Evolutionary conservation across 1,140 invertebrate genomes (phyloP), one percentile per base, ranked within the genome.

Genomic region (Probaryconus sp.): DNA sequence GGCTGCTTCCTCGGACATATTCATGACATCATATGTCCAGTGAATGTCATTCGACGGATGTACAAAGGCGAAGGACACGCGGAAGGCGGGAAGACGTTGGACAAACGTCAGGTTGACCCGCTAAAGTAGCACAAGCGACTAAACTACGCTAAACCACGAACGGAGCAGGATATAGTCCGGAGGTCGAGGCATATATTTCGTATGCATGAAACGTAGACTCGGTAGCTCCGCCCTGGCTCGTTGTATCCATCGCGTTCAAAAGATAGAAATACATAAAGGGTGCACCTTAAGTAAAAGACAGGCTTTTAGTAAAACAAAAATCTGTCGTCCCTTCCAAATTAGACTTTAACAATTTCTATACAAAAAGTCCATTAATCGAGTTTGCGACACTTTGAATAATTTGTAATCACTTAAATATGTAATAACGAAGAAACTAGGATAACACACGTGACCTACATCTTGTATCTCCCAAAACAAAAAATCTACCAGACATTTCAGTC

Each of bases 231-330:
- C 42, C 75, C 76, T 71, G 56, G 81, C 77, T 79, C 75, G 73
- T 71, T 77, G 79, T 83, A 86, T 86, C 83, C 77, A 80, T 85
- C 84, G 84, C 83, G 79, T 71, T 43, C 63, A 56, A 56, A 9
- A 42, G 16, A 45, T 21, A 37, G 35, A 53, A 64, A 64, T 72
- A 30, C 42, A 63, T 64, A 64, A 58, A 58, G 51, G 42, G 42
- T 55, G 35, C 43, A 48, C 38, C 31, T 21, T 18, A 68, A 68
- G 45, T 45, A 43, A 16, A 55, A 45, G n/a, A n/a, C n/a, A n/a
- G n/a, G n/a, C n/a, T n/a, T n/a, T n/a, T n/a, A n/a, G n/a, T n/a
- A n/a, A n/a, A n/a, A n/a, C n/a, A n/a, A n/a, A n/a, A n/a, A n/a
- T n/a, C n/a, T n/a, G n/a, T n/a, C n/a, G n/a, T n/a, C n/a, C n/a